Base-by-base conservation (phyloP, 2,113 vertebrate species). In the Speoplatyrhinus poulsoni region DNA sequence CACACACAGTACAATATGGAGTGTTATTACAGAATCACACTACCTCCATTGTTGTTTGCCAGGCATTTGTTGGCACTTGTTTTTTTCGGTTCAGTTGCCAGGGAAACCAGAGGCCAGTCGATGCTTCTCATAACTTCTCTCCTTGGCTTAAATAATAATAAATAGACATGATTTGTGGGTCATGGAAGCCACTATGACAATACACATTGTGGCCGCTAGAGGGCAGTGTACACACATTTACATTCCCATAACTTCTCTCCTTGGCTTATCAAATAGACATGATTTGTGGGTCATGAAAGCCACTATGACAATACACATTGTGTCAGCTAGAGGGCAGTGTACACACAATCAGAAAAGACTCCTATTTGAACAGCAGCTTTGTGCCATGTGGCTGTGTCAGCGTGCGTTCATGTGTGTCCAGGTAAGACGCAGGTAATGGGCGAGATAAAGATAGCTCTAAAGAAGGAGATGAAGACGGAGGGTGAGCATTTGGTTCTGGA, bases 381-480 rank as follows among this genome's bases (percentile, higher is more conserved):
- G 26, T 2, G 26, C 26, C 26, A 26, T 26, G 26, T 2, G 26
- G 26, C 48, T 36, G 17, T 32, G 36, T 17, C 9, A 63, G 49
- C 59, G 32, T 48, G 36, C 73, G 69, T 36, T 17, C 69, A 3
- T 52, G 26, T 66, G 6, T 66, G 52, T 55, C 56, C 48, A 98
- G 97, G 94, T 88, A 98, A 98, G 93, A 96, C 96, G 60, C 96
- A 99, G 72, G 93, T 98, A 59, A 96, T 98, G 94, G 98, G 98
- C 74, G 98, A 99, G 93, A 99, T 99, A 65, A 99, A 98, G 89
- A 96, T 99, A 68, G 96, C 97, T 46, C 73, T 99, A 88, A 99
- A 99, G 86, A 99, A 96, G 76, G 98, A 99, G 90, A 94, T 97
- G 90, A 99, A 98, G 90, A 98, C 96, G 6, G 98, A 99, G 76